These are phyloP conservation scores for Nebria salina DNA, from an alignment of 2,888 invertebrate genomes.

Conservation along the genomic window DNA sequence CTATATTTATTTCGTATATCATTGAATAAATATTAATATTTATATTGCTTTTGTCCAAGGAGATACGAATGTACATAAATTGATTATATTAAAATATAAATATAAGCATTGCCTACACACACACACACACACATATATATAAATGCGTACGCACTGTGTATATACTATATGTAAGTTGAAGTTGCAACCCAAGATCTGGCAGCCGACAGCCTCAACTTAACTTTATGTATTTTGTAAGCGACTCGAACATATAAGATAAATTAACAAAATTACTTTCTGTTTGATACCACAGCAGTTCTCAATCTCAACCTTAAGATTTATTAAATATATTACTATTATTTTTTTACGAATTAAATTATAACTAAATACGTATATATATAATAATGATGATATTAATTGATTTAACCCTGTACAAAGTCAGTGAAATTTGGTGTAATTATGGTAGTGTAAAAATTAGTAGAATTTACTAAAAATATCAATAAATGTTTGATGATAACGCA, in stretches of 20 bases:
- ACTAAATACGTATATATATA: no score
- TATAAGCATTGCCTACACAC: conserved; percentile 19
- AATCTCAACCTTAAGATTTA: not conserved
- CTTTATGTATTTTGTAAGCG: conserved; percentile 44
- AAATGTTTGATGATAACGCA: not conserved
- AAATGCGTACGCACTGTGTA: not conserved
- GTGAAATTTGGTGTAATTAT: not conserved
- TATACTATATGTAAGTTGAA: not conserved
- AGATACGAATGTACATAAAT: conserved; percentile 47
- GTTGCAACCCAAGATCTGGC: not conserved
- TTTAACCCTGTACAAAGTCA: not conserved
- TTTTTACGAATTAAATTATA: no score
- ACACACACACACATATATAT: not conserved
- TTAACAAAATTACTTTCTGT: conserved; percentile 45
- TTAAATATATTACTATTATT: no score
- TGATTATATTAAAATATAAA: conserved; percentile 47
- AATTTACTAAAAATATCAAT: not conserved
- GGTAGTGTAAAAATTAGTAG: not conserved
- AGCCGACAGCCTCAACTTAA: not conserved
- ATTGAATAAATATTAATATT: conserved; percentile 47
- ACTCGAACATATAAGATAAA: conserved; percentile 40
- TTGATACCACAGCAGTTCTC: not conserved
- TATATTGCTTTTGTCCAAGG: conserved; percentile 47
- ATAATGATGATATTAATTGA: not conserved
- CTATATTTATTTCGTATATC: conserved; percentile 45